Evolutionary conservation across 2,888 invertebrate genomes (phyloP).

Genomic region (Dolichopus griseipennis): DNA sequence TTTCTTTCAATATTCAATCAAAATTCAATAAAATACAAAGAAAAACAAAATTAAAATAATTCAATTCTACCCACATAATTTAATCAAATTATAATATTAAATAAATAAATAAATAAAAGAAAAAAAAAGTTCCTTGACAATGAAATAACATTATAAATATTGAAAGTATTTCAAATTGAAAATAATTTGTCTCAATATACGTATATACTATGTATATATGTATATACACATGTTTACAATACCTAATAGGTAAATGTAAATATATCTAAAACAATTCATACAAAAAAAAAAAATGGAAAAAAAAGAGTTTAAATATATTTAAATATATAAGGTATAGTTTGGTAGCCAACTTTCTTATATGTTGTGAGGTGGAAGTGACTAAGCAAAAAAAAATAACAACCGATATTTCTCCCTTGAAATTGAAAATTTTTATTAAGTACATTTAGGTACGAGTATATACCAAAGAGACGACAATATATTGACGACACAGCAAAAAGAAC

Average conservation of each 20-base stretch:
- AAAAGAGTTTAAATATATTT: background rate
- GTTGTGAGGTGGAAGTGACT: background rate
- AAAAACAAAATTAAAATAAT: too few species aligned
- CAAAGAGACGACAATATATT: too few species aligned
- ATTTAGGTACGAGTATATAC: too few species aligned
- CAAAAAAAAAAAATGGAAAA: too few species aligned
- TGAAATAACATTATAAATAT: background rate
- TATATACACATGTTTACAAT: background rate
- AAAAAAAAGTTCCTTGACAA: background rate
- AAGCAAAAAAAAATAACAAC: background rate
- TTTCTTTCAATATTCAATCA: too few species aligned
- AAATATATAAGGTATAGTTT: background rate
- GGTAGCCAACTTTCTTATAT: background rate
- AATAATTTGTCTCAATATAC: background rate
- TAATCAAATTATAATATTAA: background rate
- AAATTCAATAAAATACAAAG: too few species aligned
- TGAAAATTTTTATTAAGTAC: too few species aligned
- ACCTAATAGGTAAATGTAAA: background rate
- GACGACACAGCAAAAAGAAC: too few species aligned
- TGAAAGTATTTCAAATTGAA: background rate
- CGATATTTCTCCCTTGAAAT: too few species aligned
- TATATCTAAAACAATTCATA: too few species aligned
- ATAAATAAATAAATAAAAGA: background rate
- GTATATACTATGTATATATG: background rate
- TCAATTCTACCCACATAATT: slow-evolving; percentile 3